Evolutionary conservation across 2,113 vertebrate genomes (phyloP).

Genomic region (Bubo scandiacus): DNA sequence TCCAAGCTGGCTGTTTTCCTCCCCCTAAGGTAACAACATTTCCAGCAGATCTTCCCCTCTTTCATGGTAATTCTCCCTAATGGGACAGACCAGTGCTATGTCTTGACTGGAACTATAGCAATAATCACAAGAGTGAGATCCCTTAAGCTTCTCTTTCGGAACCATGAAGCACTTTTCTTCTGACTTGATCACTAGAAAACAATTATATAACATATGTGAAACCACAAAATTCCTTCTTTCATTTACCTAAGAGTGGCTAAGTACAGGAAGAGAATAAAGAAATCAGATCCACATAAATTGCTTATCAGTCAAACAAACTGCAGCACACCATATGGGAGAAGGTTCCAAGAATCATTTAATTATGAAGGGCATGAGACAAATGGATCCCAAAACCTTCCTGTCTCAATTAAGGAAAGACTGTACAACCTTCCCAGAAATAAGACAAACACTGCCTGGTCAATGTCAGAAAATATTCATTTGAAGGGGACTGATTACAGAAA

Average conservation of each 20-base stretch:
- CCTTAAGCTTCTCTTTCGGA: not conserved
- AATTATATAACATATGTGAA: not conserved
- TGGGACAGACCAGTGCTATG: not conserved
- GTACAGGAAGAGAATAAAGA: not conserved
- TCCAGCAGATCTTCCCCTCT: not conserved
- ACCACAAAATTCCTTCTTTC: not conserved
- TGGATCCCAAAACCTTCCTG: not conserved
- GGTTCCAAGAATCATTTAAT: not conserved
- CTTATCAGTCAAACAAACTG: not conserved
- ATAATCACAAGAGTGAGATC: not conserved
- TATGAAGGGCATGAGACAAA: not conserved
- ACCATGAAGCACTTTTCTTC: not conserved
- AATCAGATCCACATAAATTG: not conserved
- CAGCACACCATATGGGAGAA: not conserved
- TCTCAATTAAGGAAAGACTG: not conserved
- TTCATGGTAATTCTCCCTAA: not conserved
- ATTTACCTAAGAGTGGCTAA: not conserved
- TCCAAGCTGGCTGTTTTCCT: not conserved
- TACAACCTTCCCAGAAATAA: not conserved
- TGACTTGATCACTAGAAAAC: not conserved
- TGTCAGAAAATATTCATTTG: not conserved
- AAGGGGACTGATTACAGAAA: not conserved
- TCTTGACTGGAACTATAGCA: not conserved
- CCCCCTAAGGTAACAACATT: not conserved
- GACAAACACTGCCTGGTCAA: not conserved